phyloP scores from a whole-genome alignment of 2,113 vertebrate species.

The Aviceda subcristata region DNA sequence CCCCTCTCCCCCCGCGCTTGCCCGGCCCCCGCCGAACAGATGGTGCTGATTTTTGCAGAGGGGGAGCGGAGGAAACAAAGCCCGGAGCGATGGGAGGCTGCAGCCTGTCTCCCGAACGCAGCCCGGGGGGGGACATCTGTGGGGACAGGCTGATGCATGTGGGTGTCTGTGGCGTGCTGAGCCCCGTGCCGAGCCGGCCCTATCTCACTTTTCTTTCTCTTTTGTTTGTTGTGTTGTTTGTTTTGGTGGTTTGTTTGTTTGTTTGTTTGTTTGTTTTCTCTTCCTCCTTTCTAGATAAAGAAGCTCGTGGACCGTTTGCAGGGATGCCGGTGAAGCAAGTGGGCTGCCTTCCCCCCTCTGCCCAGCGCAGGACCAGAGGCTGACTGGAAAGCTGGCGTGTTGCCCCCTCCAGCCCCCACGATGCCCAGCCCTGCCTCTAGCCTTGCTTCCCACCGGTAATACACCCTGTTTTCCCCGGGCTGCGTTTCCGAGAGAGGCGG shows the following conservation, averaged over 20 bases:
- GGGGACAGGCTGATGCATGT: not conserved
- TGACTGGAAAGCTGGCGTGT: not conserved
- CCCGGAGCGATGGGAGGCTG: not conserved
- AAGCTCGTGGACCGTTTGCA: not conserved
- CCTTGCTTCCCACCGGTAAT: not conserved
- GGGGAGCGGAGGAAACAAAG: not conserved
- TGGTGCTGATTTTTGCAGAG: not conserved
- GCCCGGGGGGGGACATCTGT: not conserved
- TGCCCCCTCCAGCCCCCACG: not conserved
- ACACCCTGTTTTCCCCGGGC: not conserved
- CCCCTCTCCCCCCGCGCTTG: not conserved
- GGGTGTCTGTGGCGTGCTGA: not conserved
- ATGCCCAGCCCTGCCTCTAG: not conserved
- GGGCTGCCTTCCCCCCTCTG: not conserved
- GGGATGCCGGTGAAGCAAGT: not conserved
- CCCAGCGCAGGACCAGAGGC: not conserved
- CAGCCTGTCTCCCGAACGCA: not conserved
- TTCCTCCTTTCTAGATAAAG: conserved; percentile 31
- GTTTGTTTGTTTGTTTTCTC: no score
- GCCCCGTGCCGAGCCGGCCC: not conserved
- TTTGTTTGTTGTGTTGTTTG: not conserved
- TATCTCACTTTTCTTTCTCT: not conserved
- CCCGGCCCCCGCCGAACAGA: not conserved
- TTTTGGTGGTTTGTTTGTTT: not conserved
- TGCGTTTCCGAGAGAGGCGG: not conserved